Conservation (phyloP, 37 sponge, comb jelly and placozoan genomes). For the Amphimedon queenslandica region DNA sequence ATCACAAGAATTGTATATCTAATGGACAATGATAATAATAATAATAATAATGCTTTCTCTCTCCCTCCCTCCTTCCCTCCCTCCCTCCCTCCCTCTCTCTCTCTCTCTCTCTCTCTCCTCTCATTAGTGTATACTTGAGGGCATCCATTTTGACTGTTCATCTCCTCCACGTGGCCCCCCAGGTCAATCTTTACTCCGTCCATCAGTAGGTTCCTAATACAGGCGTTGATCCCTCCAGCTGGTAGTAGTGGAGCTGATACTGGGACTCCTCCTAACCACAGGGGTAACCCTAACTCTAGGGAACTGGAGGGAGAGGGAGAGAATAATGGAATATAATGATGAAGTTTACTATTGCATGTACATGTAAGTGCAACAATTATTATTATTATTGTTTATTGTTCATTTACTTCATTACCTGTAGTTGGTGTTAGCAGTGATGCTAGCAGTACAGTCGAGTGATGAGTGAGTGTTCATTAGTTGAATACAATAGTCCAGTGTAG, state of each 20-base stretch:
- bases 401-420: slow-evolving; percentile 12
- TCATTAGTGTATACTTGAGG: slow-evolving; percentile 14
- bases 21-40: not conserved
- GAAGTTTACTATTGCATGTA: not conserved
- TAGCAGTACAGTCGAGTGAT: slow-evolving; percentile 20
- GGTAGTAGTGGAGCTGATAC: not conserved
- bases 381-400: not conserved
- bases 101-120: not conserved
- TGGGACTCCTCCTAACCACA: slow-evolving; percentile 67
- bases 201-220: slow-evolving; percentile 33
- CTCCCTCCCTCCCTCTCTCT: not conserved
- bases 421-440: slow-evolving; percentile 17
- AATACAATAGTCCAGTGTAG: slow-evolving; percentile 31
- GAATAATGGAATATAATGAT: no score
- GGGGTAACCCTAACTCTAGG: slow-evolving; percentile 64
- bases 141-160: slow-evolving; percentile 34
- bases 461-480: slow-evolving; percentile 9
- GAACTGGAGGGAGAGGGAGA: slow-evolving; percentile 25
- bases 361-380: not conserved
- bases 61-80: not conserved
- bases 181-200: slow-evolving; percentile 26
- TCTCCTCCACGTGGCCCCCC: slow-evolving; percentile 12
- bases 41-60: not conserved
- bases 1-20: slow-evolving; percentile 11
- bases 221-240: slow-evolving; percentile 35